Base-by-base conservation (phyloP, 2,888 invertebrate genomes). In the Drosophila paracracens region DNA sequence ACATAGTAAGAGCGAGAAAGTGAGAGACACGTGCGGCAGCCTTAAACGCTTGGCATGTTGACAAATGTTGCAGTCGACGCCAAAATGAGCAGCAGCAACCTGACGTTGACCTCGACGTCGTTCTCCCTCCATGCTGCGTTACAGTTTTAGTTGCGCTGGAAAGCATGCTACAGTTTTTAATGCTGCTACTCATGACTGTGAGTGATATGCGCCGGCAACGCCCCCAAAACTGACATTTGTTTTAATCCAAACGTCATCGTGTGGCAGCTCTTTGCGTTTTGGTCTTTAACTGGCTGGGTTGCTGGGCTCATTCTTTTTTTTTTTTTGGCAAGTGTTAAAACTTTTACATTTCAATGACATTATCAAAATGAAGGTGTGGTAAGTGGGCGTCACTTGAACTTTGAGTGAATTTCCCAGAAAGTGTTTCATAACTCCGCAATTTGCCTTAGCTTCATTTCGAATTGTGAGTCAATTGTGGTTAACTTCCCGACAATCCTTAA, bases 41-140 rank as follows among this genome's bases (percentile, higher is more conserved):
- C 74, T 76, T 88, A 88, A 85, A 88, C 77, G 87, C 88, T 87
- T 87, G 87, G 87, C 89, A 89, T 88, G 87, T 87, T 87, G 89
- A 89, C 87, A 87, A 87, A 87, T 89, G 88, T 79, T 87, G 85
- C 88, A 85, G 83, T 76, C 88, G 77, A 76, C 89, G 78, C 62
- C 77, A 81, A 86, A 46, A 87, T 89, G 86, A 87, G 88, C 86
- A 87, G 77, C 89, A 78, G 52, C 33, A 53, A 83, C 71, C 79
- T 76, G 73, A 61, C 73, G 89, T 70, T 84, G 89, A 84, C 85
- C 88, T 78, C 77, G 72, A 58, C 63, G 66, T 65, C 74, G 63
- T 62, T 18, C 60, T 46, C 33, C 40, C 46, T 13, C 46, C 46
- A 25, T 21, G 25, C 13, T 25, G 62, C 50, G 25, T 82, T 78